Evolutionary conservation across 2,888 invertebrate genomes (phyloP).

Genomic region (Melanchra persicariae): DNA sequence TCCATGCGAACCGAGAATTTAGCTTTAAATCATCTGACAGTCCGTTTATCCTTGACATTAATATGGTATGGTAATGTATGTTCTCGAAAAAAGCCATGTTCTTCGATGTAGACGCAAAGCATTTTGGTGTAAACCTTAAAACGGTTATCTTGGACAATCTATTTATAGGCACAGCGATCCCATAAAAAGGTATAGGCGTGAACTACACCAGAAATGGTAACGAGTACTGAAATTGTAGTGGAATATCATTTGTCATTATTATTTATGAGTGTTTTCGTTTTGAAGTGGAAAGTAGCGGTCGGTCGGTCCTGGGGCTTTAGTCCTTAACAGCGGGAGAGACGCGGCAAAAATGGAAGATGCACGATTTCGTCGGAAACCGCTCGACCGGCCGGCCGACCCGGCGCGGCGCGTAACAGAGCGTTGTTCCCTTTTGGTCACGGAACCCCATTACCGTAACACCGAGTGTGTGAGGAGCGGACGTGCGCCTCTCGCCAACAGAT

Average conservation of each 20-base stretch:
- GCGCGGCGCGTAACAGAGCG: conserved; percentile 74
- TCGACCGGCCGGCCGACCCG: conserved; percentile 49
- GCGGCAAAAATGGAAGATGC: conserved; percentile 82
- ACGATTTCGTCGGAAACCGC: conserved; percentile 77
- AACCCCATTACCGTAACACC: conserved; percentile 81
- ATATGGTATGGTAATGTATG: conserved; percentile 69
- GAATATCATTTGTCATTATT: conserved; percentile 83
- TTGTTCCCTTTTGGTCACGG: conserved; percentile 82
- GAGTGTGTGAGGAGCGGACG: conserved; percentile 79
- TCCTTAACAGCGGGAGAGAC: conserved; percentile 78
- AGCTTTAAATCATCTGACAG: conserved; percentile 79
- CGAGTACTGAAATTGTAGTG: conserved; percentile 66
- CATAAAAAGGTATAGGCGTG: conserved; percentile 78
- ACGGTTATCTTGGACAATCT: conserved; percentile 57
- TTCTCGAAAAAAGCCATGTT: conserved; percentile 48
- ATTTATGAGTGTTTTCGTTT: conserved; percentile 79
- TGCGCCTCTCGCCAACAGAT: conserved; percentile 64
- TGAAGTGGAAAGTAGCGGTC: conserved; percentile 72
- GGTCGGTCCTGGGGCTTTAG: conserved; percentile 66
- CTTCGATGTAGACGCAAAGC: conserved; percentile 39
- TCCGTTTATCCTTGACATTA: conserved; percentile 75
- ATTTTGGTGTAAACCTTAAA: conserved; percentile 38
- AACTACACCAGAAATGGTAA: conserved; percentile 73
- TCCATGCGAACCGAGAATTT: conserved; percentile 69
- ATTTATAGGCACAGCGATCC: conserved; percentile 71